Conservation (phyloP, 2,113 vertebrate genomes). For the Pomatorhinus ruficollis region DNA sequence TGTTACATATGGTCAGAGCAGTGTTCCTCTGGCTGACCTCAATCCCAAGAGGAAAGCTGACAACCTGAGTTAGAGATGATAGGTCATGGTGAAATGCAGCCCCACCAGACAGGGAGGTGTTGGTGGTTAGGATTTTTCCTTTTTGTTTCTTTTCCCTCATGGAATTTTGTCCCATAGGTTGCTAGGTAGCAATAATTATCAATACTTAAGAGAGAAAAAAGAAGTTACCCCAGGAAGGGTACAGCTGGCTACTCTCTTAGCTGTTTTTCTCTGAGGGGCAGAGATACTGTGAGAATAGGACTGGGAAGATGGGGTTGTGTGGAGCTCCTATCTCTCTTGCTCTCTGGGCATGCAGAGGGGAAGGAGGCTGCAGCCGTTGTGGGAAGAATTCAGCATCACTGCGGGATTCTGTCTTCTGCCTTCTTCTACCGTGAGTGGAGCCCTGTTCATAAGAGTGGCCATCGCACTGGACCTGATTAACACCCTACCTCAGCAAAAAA, state of each 20-base stretch:
- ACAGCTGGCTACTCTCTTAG: background rate
- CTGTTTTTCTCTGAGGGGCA: background rate
- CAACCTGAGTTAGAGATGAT: background rate
- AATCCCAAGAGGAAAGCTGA: background rate
- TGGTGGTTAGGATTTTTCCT: background rate
- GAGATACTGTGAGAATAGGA: background rate
- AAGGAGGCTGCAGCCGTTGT: background rate
- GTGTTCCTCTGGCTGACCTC: background rate
- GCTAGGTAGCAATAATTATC: background rate
- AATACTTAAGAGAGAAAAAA: background rate
- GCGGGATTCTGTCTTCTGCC: background rate
- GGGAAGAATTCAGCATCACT: background rate
- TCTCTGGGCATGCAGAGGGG: background rate
- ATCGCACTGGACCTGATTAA: background rate
- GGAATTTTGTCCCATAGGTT: background rate
- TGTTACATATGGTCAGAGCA: background rate
- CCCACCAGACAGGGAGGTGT: too few relatives aligned
- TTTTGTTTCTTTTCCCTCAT: background rate
- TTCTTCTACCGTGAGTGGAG: background rate
- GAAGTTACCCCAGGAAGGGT: background rate
- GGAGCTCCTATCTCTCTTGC: background rate
- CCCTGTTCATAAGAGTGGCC: accelerated
- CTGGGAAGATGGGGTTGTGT: background rate
- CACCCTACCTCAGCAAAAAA: background rate
- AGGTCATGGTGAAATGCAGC: background rate